These are phyloP conservation scores for Heteronetta atricapilla DNA, from an alignment of 2,113 vertebrate species.

Conservation along the genomic window DNA sequence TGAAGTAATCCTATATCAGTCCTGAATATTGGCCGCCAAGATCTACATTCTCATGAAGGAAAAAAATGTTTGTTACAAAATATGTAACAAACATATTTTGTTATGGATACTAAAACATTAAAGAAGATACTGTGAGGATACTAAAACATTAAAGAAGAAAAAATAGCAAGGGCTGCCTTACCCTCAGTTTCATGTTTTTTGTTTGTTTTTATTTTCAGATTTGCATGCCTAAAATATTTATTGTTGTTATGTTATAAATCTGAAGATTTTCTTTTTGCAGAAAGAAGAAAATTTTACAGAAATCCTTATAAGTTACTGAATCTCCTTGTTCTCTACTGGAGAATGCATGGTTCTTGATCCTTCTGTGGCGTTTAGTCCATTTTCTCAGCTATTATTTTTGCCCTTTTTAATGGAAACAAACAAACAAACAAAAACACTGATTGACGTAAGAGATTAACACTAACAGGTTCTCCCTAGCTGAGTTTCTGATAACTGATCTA, in stretches of 20 bases:
- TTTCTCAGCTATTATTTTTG: not conserved
- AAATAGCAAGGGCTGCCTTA: not conserved
- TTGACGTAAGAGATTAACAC: not conserved
- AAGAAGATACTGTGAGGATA: not conserved
- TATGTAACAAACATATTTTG: no score
- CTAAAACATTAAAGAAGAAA: not conserved
- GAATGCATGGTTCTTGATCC: not conserved
- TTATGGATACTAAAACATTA: not conserved
- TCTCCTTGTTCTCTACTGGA: not conserved
- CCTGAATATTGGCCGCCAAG: not conserved
- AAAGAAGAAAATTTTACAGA: not conserved
- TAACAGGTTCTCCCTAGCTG: not conserved
- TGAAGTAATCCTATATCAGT: slow-evolving; percentile 18
- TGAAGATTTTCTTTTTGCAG: not conserved
- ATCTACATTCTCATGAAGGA: slow-evolving; percentile 12
- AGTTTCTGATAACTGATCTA: not conserved
- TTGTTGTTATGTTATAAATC: not conserved
- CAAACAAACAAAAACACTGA: not conserved
- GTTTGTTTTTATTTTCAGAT: not conserved
- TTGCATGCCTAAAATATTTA: not conserved
- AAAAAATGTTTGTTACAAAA: not conserved
- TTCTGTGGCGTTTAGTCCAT: not conserved
- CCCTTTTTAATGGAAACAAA: not conserved
- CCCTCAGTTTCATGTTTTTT: not conserved
- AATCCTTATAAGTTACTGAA: not conserved